Conservation (phyloP, 2,113 vertebrate genomes). For the Glaucomys volans region DNA sequence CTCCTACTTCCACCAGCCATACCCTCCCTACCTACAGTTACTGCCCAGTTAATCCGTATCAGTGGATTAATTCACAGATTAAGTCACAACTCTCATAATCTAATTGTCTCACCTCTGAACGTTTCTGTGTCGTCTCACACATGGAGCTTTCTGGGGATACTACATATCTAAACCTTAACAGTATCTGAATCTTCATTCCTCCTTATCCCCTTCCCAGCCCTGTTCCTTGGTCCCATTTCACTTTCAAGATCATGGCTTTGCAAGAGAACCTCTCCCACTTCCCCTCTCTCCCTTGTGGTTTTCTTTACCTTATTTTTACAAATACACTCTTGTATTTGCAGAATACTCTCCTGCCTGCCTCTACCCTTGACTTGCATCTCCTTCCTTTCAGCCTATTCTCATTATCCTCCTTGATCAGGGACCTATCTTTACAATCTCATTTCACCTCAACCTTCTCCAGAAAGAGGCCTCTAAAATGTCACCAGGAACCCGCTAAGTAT, state of each 20-base stretch:
- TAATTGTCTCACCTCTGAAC: too few relatives aligned
- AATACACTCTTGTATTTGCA: neutral
- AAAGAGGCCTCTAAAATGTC: neutral
- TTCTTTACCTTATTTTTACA: neutral
- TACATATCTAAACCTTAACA: too few relatives aligned
- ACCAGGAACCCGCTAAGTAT: neutral
- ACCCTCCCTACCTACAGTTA: too few relatives aligned
- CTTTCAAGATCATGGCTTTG: neutral
- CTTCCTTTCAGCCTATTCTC: neutral
- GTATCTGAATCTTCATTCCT: neutral
- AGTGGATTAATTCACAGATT: too few relatives aligned
- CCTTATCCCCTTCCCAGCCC: neutral
- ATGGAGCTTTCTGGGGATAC: too few relatives aligned
- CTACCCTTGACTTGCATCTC: neutral
- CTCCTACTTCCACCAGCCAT: too few relatives aligned
- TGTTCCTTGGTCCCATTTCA: neutral
- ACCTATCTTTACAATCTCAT: neutral
- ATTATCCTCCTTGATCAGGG: neutral
- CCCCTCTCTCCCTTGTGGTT: neutral
- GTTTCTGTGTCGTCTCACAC: too few relatives aligned
- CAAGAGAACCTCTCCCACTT: neutral
- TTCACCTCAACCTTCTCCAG: neutral
- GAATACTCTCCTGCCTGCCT: neutral
- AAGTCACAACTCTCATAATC: too few relatives aligned
- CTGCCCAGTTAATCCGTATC: too few relatives aligned